phyloP scores from a whole-genome alignment of 1,140 invertebrate species.

The Meloidogyne exigua region DNA sequence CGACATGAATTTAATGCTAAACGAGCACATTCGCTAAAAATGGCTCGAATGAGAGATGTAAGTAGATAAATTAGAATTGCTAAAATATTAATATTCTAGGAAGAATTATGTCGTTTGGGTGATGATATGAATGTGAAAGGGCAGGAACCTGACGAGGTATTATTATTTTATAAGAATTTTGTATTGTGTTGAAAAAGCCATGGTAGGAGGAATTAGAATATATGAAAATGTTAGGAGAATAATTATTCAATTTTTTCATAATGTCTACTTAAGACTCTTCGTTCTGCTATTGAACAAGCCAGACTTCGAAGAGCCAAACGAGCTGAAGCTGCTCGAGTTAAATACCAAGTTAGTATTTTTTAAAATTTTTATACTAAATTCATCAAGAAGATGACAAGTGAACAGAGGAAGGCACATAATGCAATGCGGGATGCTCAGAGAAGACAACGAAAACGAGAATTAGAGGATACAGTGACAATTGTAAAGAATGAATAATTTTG shows the following conservation, averaged over 20 bases:
- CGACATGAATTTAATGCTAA: conserved; percentile 36
- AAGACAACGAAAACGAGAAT: conserved; percentile 32
- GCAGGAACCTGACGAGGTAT: conserved; percentile 5
- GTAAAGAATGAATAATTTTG: conserved; percentile 17
- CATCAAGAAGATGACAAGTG: conserved; percentile 25
- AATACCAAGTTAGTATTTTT: conserved; percentile 21
- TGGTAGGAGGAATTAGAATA: no score
- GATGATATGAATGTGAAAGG: conserved; percentile 23
- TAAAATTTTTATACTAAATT: not conserved
- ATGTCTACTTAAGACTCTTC: not conserved
- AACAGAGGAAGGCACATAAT: conserved; percentile 31
- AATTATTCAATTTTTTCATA: no score
- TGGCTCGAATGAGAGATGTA: conserved; percentile 25
- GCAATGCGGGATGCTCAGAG: conserved; percentile 34
- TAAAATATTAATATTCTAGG: not conserved
- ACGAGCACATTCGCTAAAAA: conserved; percentile 29
- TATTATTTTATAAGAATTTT: not conserved
- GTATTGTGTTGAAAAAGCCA: no score
- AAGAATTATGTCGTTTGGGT: conserved; percentile 30
- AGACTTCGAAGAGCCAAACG: conserved; percentile 26
- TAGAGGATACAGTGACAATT: conserved; percentile 26
- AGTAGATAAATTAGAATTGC: not conserved
- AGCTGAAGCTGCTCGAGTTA: conserved; percentile 28
- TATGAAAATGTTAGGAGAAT: no score
- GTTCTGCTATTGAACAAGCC: conserved; percentile 26